Percentiles rank a stretch among this genome's conserved stretches.
Evolutionary conservation across 2,113 vertebrate genomes (phyloP).

Genomic region (Narcine bancroftii): DNA sequence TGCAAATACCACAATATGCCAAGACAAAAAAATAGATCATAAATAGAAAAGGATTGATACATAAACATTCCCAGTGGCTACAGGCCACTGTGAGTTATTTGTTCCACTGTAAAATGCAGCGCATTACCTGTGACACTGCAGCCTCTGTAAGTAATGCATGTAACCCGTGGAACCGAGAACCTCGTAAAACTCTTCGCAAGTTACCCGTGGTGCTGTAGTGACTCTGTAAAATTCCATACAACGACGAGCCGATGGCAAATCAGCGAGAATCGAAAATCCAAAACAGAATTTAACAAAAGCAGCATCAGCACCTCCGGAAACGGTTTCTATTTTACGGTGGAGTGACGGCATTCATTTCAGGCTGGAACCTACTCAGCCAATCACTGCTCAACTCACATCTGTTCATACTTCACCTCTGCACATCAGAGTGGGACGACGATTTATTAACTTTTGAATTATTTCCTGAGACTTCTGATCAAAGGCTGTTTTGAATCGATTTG

Average conservation of each 20-base stretch:
- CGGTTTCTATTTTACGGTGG: background rate
- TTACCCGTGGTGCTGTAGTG: too few relatives aligned
- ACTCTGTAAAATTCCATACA: background rate
- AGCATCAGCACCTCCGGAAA: background rate
- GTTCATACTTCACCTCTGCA: background rate
- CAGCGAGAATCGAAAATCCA: background rate
- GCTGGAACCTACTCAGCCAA: too few relatives aligned
- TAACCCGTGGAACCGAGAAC: too few relatives aligned
- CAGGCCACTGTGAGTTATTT: background rate
- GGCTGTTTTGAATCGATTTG: conserved; percentile 10
- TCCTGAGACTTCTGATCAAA: conserved; percentile 8
- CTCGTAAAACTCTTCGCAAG: too few relatives aligned
- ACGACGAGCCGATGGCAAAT: too few relatives aligned
- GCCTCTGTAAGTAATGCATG: too few relatives aligned
- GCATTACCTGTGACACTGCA: too few relatives aligned
- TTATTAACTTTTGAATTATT: conserved; percentile 32
- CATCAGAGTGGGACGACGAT: background rate
- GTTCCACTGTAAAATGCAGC: too few relatives aligned
- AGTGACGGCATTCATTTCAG: background rate
- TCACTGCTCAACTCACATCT: background rate
- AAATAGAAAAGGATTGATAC: too few relatives aligned
- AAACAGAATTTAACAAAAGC: background rate
- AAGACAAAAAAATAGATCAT: too few relatives aligned
- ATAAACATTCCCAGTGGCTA: too few relatives aligned
- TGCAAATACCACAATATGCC: too few relatives aligned